phyloP scores from a whole-genome alignment of 1,140 invertebrate genomes.

The Araneus ventricosus region DNA sequence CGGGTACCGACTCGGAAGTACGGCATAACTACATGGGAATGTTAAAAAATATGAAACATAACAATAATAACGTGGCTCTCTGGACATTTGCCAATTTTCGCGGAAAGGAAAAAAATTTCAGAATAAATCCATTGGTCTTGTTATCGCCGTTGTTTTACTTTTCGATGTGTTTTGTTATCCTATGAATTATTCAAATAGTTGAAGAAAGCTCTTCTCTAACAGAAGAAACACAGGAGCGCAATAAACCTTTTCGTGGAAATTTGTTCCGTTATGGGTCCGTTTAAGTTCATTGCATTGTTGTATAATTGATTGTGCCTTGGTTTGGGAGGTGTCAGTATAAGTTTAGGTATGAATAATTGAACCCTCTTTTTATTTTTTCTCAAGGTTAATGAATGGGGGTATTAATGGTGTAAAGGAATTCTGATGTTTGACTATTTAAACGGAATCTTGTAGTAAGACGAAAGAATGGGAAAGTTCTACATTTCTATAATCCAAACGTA shows the following conservation, averaged over 20 bases:
- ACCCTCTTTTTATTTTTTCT: too few species aligned
- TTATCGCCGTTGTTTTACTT: neutral
- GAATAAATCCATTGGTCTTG: constrained; percentile 49
- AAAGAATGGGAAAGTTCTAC: too few species aligned
- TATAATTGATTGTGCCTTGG: neutral
- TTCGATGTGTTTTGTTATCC: neutral
- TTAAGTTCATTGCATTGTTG: neutral
- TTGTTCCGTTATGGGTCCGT: neutral
- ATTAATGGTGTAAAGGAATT: too few species aligned
- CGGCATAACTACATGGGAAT: neutral
- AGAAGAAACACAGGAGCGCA: neutral
- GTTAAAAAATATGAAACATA: constrained; percentile 18
- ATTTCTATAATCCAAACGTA: too few species aligned
- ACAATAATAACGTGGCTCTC: neutral
- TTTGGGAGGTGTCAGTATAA: too few species aligned
- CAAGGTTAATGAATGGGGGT: too few species aligned
- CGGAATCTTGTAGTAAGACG: too few species aligned
- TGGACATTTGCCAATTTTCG: constrained; percentile 35
- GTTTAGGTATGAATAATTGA: too few species aligned
- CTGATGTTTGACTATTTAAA: too few species aligned
- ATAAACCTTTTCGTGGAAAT: constrained; percentile 10
- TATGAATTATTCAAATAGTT: constrained; percentile 48
- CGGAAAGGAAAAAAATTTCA: neutral
- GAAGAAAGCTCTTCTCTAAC: neutral
- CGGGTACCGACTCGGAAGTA: constrained; percentile 36